Base-by-base conservation (phyloP, 2,888 invertebrate genomes). In the Cylloceria caligata region DNA sequence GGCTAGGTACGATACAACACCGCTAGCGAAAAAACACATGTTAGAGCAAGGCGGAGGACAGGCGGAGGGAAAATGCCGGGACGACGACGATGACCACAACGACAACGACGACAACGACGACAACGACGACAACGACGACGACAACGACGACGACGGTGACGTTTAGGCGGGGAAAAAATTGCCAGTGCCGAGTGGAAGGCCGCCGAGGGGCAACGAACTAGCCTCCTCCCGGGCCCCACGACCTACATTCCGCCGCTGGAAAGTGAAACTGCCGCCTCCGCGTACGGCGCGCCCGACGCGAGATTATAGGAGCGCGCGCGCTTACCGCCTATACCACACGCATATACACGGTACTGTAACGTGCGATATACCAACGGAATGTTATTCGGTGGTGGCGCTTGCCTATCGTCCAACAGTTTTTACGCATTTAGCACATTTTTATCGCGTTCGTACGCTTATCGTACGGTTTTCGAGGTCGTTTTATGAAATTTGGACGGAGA, bases 141-240 rank as follows among this genome's bases (percentile, higher is more conserved):
- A n/a, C n/a, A n/a, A n/a, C n/a, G 57, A 49, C 64, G 65, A 57
- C 24, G 77, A 39, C 36, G 60, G 36, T 9, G 65, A 19, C 36
- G 60, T 2, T 7, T 16, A 64, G 42, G 57, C 19, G 34, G 34
- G 49, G 47, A 65, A 89, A 89, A 89, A 91, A 91, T 89, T 88
- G 90, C 88, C 88, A 88, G 90, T 89, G 84, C 88, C 88, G 92
- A 91, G 92, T 93, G 93, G 94, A 94, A 94, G 94, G 94, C 94
- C 94, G 94, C 92, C 88, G 91, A 91, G 92, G 93, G 93, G 94
- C 94, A 94, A 94, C 93, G 94, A 94, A 94, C 94, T 94, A 93
- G 93, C 92, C 94, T 94, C 94, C 90, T 89, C 89, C 90, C 88
- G 91, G 93, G 93, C 89, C 88, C 89, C 89, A 89, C 92, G 93